These are phyloP conservation scores for Tetragonula clypearis DNA, from an alignment of 1,140 invertebrate species.

Conservation along the genomic window DNA sequence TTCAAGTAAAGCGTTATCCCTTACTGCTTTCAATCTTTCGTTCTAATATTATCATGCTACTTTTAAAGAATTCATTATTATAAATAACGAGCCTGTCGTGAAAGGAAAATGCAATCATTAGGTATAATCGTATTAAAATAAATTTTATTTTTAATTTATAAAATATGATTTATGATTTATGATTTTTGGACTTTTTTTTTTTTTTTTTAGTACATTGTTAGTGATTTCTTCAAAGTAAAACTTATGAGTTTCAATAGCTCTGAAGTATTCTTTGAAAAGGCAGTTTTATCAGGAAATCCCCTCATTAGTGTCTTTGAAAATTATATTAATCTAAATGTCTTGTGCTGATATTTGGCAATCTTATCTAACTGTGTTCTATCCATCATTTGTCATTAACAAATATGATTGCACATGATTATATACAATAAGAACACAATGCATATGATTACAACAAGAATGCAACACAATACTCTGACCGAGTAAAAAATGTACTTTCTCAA, in stretches of 20 bases:
- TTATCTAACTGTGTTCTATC: conserved; percentile 18
- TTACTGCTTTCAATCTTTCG: neutral
- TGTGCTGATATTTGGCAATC: conserved; percentile 26
- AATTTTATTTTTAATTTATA: neutral
- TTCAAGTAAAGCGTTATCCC: too few species aligned
- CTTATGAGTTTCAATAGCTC: neutral
- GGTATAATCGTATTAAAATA: too few species aligned
- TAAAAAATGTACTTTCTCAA: neutral
- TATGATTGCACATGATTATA: neutral
- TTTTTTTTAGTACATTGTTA: neutral
- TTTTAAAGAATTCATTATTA: too few species aligned
- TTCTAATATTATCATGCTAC: too few species aligned
- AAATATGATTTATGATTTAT: neutral
- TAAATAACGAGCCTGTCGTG: too few species aligned
- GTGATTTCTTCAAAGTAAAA: neutral
- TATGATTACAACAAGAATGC: neutral
- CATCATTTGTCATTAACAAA: conserved; percentile 22
- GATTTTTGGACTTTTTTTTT: neutral
- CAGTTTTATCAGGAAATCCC: neutral
- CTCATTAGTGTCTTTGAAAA: conserved; percentile 18
- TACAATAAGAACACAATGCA: neutral
- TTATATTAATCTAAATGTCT: neutral
- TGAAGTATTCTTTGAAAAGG: too few species aligned
- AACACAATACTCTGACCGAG: neutral
- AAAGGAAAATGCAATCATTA: too few species aligned